phyloP scores from a whole-genome alignment of 2,797 vertebrate genomes.

The Dipus sagitta region DNA sequence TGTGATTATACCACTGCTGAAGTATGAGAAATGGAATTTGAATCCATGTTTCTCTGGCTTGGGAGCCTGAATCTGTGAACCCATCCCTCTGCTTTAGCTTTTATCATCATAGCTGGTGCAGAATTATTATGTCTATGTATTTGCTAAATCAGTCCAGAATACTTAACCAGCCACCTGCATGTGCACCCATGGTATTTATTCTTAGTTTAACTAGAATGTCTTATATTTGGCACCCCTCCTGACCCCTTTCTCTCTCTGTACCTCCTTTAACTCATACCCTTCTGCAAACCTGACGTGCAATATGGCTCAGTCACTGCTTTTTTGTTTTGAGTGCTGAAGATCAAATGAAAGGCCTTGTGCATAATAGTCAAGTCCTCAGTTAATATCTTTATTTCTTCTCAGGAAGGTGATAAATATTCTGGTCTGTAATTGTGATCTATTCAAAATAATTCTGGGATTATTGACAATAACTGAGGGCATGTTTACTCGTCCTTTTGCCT shows the following conservation, averaged over 20 bases:
- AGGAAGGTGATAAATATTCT: not conserved
- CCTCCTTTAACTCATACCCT: not conserved
- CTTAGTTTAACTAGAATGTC: not conserved
- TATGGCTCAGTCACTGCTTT: not conserved
- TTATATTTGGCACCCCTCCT: not conserved
- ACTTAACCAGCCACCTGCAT: not conserved
- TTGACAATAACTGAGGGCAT: not conserved
- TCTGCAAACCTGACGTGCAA: not conserved
- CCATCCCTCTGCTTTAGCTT: not conserved
- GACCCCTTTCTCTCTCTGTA: not conserved
- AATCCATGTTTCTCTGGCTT: not conserved
- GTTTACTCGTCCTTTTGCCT: constrained; percentile 48
- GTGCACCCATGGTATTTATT: not conserved
- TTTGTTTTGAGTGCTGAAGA: not conserved
- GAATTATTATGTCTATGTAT: not conserved
- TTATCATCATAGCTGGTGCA: not conserved
- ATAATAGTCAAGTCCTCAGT: not conserved
- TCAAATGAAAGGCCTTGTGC: not conserved
- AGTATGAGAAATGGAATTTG: not conserved
- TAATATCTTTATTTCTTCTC: not conserved
- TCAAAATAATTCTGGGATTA: not conserved
- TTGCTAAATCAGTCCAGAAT: not conserved
- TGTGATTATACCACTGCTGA: not conserved
- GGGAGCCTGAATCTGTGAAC: not conserved
- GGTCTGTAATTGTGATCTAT: not conserved